Conservation (phyloP, 2,888 invertebrate species). For the Callyntrura sp. region DNA sequence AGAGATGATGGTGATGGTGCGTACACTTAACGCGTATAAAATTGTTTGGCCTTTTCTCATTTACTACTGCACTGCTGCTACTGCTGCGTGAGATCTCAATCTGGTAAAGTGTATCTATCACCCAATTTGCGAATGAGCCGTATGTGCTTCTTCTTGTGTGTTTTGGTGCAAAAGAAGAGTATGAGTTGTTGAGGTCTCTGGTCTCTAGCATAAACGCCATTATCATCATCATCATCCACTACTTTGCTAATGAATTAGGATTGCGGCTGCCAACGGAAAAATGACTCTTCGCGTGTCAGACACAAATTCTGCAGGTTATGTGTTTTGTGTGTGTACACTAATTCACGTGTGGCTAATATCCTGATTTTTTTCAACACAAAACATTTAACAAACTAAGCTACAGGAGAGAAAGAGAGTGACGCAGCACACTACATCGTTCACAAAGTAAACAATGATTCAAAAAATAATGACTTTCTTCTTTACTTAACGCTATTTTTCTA, state of each 20-base stretch:
- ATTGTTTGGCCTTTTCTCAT: neutral
- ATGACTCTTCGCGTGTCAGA: constrained; percentile 30
- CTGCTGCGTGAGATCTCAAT: constrained; percentile 55
- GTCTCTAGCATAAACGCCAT: neutral
- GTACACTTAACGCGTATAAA: neutral
- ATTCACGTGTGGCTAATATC: constrained; percentile 51
- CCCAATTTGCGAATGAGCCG: constrained; percentile 3
- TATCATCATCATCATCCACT: neutral
- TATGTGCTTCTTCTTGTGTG: neutral
- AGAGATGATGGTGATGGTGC: neutral
- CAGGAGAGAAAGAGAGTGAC: neutral
- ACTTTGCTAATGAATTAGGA: constrained; percentile 59
- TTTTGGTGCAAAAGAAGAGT: neutral
- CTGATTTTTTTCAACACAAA: constrained; percentile 37
- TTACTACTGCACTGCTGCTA: neutral
- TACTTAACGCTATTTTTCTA: constrained; percentile 55
- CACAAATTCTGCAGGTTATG: neutral
- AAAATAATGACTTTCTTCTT: constrained; percentile 9
- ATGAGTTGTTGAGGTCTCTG: neutral
- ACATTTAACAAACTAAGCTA: constrained; percentile 12
- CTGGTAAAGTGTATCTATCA: neutral
- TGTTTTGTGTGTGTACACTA: neutral
- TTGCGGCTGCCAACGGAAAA: neutral
- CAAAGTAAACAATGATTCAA: constrained; percentile 10
- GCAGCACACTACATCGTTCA: neutral